Evolutionary conservation across 2,113 vertebrate genomes (phyloP), one percentile per base, ranked within the genome.

Genomic region (Cercopithecus mona): DNA sequence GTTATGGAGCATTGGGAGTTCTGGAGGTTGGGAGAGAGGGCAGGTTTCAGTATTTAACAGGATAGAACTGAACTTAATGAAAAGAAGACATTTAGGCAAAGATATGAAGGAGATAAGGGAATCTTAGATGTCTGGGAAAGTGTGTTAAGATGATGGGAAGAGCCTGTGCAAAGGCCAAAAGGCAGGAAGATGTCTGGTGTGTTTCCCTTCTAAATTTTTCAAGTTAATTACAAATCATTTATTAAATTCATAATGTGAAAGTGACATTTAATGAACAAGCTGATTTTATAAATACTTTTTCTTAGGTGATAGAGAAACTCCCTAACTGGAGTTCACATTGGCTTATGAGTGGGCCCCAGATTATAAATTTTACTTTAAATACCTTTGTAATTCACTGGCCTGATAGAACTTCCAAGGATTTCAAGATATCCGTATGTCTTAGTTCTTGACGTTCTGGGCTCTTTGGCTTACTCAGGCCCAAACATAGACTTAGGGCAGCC

Each of bases 201-300:
- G 73, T 92, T 92, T 90, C 48, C 83, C 61, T 87, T 88, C 8
- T 92, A 88, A 64, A 81, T 86, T 90, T 79, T 93, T 8, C 83
- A 72, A 61, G 2, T 84, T 84, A 83, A 59, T 57, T 40, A 75
- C 76, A 90, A 55, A 90, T 95, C 32, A 93, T 89, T 50, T 91
- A 20, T 75, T 23, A 95, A 61, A n/a, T 88, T 93, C 70, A 59
- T 59, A 86, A 35, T 86, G 52, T 95, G 35, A 93, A 40, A 61
- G 30, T 50, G 81, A 57, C 8, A 76, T 23, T 55, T 90, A 94
- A 76, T 80, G 43, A 96, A 88, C 57, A 72, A 91, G 32, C 17
- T 95, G 57, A 93, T 83, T 92, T 95, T 93, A 76, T 3, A 55
- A 61, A 84, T 66, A 35, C 12, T 8, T 78, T 91, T 84, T 86